Evolutionary conservation across 2,888 invertebrate genomes (phyloP).

Genomic region (Lasioglossum vierecki): DNA sequence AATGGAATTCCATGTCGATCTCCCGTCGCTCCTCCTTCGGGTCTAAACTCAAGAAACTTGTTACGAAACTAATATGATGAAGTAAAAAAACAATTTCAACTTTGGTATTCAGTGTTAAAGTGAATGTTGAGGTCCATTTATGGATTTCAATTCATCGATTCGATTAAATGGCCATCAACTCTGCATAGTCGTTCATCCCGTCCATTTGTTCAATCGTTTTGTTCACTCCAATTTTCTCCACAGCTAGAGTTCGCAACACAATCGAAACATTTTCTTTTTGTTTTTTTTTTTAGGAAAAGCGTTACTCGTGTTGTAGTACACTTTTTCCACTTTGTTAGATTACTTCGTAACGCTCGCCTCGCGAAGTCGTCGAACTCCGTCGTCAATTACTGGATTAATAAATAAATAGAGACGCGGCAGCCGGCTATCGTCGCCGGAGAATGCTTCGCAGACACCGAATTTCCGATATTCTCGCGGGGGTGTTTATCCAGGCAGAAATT

Average conservation of each 20-base stretch:
- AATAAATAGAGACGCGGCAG: background rate
- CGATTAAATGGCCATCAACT: too few species aligned
- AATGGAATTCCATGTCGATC: slow-evolving; percentile 41
- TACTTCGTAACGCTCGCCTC: background rate
- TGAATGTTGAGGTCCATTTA: too few species aligned
- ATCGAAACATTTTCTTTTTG: background rate
- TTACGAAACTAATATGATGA: too few species aligned
- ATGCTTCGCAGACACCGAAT: slow-evolving; percentile 14
- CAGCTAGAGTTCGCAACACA: background rate
- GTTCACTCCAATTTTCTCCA: too few species aligned
- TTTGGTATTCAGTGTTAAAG: too few species aligned
- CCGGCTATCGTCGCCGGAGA: background rate
- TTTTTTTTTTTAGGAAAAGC: too few species aligned
- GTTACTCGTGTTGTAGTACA: too few species aligned
- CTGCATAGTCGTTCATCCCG: too few species aligned
- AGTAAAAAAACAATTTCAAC: too few species aligned
- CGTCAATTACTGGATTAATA: background rate
- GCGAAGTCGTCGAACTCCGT: background rate
- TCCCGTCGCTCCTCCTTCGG: background rate
- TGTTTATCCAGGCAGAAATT: slow-evolving; percentile 20
- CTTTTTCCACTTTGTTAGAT: background rate
- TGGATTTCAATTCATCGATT: too few species aligned
- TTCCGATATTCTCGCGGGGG: slow-evolving; percentile 21
- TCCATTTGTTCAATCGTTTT: too few species aligned
- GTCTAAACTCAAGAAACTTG: background rate